Evolutionary conservation across 2,113 vertebrate species (phyloP).

Genomic region (Neotoma lepida): DNA sequence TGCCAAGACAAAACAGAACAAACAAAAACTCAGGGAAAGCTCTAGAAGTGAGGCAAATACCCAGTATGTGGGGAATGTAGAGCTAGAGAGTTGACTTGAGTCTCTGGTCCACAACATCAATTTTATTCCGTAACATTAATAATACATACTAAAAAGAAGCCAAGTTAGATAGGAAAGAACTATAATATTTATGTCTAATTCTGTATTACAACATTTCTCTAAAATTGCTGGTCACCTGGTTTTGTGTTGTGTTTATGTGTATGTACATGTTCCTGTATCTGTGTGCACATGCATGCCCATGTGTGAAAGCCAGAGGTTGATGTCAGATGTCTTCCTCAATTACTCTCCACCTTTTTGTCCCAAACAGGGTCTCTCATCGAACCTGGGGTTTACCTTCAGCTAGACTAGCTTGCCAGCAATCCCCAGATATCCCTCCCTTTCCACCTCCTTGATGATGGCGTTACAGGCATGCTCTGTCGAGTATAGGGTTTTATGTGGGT

Average conservation of each 20-base stretch:
- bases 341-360: not conserved
- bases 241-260: not conserved
- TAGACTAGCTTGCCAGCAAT: not conserved
- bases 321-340: not conserved
- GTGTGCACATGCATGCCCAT: not conserved
- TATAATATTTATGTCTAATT: conserved; percentile 43
- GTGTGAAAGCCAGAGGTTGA: not conserved
- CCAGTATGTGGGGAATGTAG: conserved; percentile 17
- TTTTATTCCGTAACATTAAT: conserved; percentile 46
- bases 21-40: not conserved
- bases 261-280: not conserved
- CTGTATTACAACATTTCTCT: not conserved
- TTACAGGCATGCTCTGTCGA: not conserved
- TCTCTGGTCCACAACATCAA: not conserved
- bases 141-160: conserved; percentile 26
- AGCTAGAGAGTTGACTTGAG: not conserved
- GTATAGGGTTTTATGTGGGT: not conserved
- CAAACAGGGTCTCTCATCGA: not conserved
- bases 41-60: conserved; percentile 41
- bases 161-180: conserved; percentile 12
- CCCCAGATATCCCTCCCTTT: not conserved
- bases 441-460: not conserved
- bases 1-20: not conserved
- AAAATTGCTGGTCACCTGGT: not conserved
- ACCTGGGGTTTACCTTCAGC: not conserved